Evolutionary conservation across 2,888 invertebrate genomes (phyloP).

Genomic region (Tetanocera ferruginea): DNA sequence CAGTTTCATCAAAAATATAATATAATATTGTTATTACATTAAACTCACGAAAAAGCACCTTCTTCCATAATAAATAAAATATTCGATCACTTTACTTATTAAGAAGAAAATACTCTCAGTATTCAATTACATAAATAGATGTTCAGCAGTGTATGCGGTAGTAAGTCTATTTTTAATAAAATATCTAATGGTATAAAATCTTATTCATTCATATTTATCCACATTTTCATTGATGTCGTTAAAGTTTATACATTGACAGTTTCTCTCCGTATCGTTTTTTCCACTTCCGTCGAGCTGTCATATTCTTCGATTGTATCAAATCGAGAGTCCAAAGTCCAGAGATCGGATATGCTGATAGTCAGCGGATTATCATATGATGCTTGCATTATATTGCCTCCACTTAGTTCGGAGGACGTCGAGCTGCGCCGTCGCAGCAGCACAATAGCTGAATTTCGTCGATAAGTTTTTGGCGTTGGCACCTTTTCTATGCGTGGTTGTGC

Average conservation of each 20-base stretch:
- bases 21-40: too few relatives aligned
- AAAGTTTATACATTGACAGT: neutral
- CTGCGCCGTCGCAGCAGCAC: slow-evolving; percentile 57
- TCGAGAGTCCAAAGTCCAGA: slow-evolving; percentile 58
- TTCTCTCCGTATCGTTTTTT: neutral
- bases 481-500: slow-evolving; percentile 59
- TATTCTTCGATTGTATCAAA: slow-evolving; percentile 53
- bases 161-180: too few relatives aligned
- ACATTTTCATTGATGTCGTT: too few relatives aligned
- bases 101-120: too few relatives aligned
- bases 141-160: too few relatives aligned
- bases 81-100: too few relatives aligned
- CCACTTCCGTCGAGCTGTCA: slow-evolving; percentile 32
- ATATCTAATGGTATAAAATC: too few relatives aligned
- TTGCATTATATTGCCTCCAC: slow-evolving; percentile 48
- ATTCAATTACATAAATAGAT: too few relatives aligned
- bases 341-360: slow-evolving; percentile 59
- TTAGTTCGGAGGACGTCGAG: slow-evolving; percentile 56
- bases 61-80: too few relatives aligned
- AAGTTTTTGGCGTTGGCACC: slow-evolving; percentile 63
- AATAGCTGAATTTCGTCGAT: slow-evolving; percentile 58
- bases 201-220: too few relatives aligned
- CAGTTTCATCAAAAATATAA: too few relatives aligned
- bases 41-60: too few relatives aligned
- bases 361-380: slow-evolving; percentile 52